Conservation (phyloP, 2,113 vertebrate genomes). For the Gadus macrocephalus region DNA sequence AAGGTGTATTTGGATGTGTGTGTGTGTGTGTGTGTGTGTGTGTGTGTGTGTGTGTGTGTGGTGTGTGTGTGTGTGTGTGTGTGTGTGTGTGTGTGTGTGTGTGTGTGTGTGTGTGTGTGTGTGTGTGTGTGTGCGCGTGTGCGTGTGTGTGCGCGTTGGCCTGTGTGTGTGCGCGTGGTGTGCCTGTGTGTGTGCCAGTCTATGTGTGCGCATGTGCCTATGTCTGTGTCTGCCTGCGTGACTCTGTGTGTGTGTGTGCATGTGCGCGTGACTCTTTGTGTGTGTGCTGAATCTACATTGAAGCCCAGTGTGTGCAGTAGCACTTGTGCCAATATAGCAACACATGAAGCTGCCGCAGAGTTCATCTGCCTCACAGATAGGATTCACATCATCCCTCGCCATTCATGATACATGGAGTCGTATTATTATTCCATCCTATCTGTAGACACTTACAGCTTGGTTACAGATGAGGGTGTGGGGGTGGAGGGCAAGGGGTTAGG, state of each 20-base stretch:
- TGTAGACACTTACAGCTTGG: background rate
- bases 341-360: background rate
- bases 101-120: too few relatives aligned
- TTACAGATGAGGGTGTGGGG: conserved; percentile 53
- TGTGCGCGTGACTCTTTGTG: background rate
- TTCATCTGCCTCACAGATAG: background rate
- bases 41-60: too few relatives aligned
- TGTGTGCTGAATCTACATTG: background rate
- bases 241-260: background rate
- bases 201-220: too few relatives aligned
- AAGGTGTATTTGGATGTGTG: too few relatives aligned
- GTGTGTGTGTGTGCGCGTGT: too few relatives aligned
- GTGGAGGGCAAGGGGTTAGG: conserved; percentile 74
- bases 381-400: background rate
- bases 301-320: background rate
- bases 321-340: background rate
- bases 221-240: conserved; percentile 61
- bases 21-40: too few relatives aligned
- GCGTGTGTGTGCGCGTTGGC: too few relatives aligned
- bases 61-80: too few relatives aligned
- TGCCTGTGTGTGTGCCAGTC: too few relatives aligned
- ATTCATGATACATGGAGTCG: background rate
- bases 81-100: too few relatives aligned
- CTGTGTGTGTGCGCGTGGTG: too few relatives aligned
- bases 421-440: background rate